Conservation (phyloP, 2,888 invertebrate species). For the Hydrotaea diabolus region DNA sequence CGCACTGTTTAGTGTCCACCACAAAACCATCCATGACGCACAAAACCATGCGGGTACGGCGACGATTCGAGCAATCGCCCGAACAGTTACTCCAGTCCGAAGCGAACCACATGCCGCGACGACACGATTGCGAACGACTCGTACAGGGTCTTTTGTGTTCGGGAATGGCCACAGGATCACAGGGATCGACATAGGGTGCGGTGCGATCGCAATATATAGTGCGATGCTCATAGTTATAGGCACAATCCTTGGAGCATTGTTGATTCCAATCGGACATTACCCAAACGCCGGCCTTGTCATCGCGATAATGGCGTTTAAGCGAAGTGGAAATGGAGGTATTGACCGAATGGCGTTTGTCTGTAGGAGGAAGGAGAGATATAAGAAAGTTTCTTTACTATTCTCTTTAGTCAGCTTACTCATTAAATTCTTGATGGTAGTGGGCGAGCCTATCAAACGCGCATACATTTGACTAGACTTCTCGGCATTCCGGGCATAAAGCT, state of each 20-base stretch:
- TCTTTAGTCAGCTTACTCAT: conserved; percentile 42
- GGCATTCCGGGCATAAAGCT: conserved; percentile 68
- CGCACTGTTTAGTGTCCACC: conserved; percentile 77
- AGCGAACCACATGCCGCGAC: conserved; percentile 89
- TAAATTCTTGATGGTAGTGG: conserved; percentile 52
- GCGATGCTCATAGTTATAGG: conserved; percentile 87
- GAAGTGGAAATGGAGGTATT: conserved; percentile 58
- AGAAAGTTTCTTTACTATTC: neutral
- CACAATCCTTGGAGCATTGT: conserved; percentile 87
- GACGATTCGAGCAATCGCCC: conserved; percentile 77
- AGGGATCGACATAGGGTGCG: conserved; percentile 83
- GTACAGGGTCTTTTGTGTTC: conserved; percentile 85
- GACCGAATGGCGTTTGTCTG: conserved; percentile 56
- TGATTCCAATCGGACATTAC: conserved; percentile 77
- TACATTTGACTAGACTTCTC: conserved; percentile 70
- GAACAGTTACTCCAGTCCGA: conserved; percentile 85
- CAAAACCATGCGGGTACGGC: conserved; percentile 72
- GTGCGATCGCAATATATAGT: conserved; percentile 85
- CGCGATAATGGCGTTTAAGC: conserved; percentile 70
- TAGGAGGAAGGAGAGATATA: conserved; percentile 31
- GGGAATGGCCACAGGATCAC: conserved; percentile 83
- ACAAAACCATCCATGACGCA: conserved; percentile 73
- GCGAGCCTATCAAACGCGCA: conserved; percentile 68
- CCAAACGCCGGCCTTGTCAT: conserved; percentile 75
- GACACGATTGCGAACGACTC: conserved; percentile 84